Base-by-base conservation (phyloP, 2,888 invertebrate species). In the Phyto melanocephala region DNA sequence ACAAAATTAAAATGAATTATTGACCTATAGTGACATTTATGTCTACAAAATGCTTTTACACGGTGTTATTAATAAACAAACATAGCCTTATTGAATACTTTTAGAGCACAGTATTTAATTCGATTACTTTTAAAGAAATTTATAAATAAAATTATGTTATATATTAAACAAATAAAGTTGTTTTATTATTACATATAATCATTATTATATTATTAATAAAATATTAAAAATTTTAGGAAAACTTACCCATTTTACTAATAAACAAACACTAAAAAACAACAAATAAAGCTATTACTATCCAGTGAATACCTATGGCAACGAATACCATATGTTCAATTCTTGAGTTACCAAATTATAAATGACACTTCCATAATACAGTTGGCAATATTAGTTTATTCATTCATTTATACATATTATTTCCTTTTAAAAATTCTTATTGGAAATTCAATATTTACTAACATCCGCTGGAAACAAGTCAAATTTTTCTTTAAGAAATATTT, bases 401-500 rank as follows among this genome's bases (percentile, higher is more conserved):
- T 54, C 20, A 70, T 45, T 35, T 22, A 20, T 35, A 63, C 47
- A 65, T 10, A 33, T 40, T 22, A 65, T 50, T 63, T 65, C 63
- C 71, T 42, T 28, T 47, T 8, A 22, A 24, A 50, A 15, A 45
- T 62, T 80, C 68, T 74, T 68, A 80, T 80, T 77, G 77, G 72
- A 81, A 81, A 81, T 81, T 81, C 77, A 77, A 81, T 81, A 81
- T 81, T 81, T 81, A 81, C 81, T 78, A 78, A 81, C 77, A 81
- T 81, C 72, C 77, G 77, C 56, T 78, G 63, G 72, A 81, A 78
- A 47, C 75, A 71, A 28, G 67, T 71, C 42, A 17, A 67, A 58
- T n/a, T 79, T 60, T 63, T 62, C 65, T 70, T 67, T 37, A 50
- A 54, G 10, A 72, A 40, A 22, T 33, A 13, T 40, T 68, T 47